phyloP scores from a whole-genome alignment of 2,888 invertebrate genomes.

The Metellina segmentata region DNA sequence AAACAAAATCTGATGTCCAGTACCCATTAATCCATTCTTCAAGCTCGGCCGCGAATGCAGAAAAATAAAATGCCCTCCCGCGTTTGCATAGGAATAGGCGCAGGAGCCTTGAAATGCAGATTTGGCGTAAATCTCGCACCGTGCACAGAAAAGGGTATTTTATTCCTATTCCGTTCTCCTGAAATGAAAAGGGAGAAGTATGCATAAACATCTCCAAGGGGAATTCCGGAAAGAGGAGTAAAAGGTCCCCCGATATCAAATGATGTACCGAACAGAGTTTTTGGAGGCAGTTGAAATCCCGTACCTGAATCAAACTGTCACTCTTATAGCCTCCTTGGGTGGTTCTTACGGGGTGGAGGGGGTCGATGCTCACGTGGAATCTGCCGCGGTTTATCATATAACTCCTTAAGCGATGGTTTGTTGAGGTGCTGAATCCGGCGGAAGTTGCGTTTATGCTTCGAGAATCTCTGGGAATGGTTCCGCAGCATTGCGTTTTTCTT shows the following conservation, averaged over 20 bases:
- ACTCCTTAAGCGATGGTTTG: too few relatives aligned
- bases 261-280: conserved; percentile 14
- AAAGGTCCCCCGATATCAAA: conserved; percentile 16
- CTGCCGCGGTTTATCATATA: too few relatives aligned
- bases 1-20: too few relatives aligned
- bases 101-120: not conserved
- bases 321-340: not conserved
- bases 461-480: too few relatives aligned
- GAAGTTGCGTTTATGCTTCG: too few relatives aligned
- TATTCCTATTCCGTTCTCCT: not conserved
- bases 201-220: conserved; percentile 16
- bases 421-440: too few relatives aligned
- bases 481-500: too few relatives aligned
- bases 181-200: not conserved
- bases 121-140: not conserved
- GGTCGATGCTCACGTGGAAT: not conserved
- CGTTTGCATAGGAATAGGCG: too few relatives aligned
- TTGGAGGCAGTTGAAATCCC: not conserved
- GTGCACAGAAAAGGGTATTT: not conserved
- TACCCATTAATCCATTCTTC: too few relatives aligned
- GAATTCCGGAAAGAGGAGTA: not conserved
- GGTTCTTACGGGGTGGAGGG: not conserved
- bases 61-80: too few relatives aligned
- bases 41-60: too few relatives aligned
- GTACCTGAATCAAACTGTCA: conserved; percentile 1